phyloP scores from a whole-genome alignment of 2,888 invertebrate species.

The Muschampia plurimacula region DNA sequence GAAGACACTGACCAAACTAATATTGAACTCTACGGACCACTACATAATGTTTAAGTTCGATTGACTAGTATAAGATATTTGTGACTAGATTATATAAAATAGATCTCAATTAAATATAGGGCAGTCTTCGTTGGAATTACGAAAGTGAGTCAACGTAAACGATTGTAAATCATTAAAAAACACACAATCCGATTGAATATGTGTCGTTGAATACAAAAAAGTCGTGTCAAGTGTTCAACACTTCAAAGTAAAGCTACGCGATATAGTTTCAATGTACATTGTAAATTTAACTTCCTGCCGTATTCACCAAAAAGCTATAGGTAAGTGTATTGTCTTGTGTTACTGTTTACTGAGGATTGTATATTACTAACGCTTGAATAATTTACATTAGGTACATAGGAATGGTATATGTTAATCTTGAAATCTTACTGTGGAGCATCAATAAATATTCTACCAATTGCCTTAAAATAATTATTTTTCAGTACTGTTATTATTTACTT shows the following conservation, averaged over 20 bases:
- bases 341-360: conserved; percentile 77
- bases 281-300: conserved; percentile 79
- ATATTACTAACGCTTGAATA: conserved; percentile 25
- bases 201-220: conserved; percentile 64
- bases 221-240: conserved; percentile 54
- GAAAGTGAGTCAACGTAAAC: conserved; percentile 78
- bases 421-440: conserved; percentile 16
- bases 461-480: conserved; percentile 32
- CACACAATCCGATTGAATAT: conserved; percentile 68
- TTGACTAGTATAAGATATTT: conserved; percentile 78
- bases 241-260: conserved; percentile 56
- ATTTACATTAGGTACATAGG: conserved; percentile 36
- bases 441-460: conserved; percentile 23
- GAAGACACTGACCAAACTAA: conserved; percentile 34
- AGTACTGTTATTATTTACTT: conserved; percentile 19
- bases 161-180: conserved; percentile 73
- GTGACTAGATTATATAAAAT: conserved; percentile 84
- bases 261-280: conserved; percentile 67
- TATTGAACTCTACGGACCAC: conserved; percentile 58
- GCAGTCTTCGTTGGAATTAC: conserved; percentile 85
- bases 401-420: conserved; percentile 7
- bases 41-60: conserved; percentile 63
- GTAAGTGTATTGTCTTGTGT: conserved; percentile 84
- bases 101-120: conserved; percentile 84
- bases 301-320: conserved; percentile 82